Evolutionary conservation across 2,888 invertebrate genomes (phyloP), one percentile per base, ranked within the genome.

Genomic region (Sericinus montela): DNA sequence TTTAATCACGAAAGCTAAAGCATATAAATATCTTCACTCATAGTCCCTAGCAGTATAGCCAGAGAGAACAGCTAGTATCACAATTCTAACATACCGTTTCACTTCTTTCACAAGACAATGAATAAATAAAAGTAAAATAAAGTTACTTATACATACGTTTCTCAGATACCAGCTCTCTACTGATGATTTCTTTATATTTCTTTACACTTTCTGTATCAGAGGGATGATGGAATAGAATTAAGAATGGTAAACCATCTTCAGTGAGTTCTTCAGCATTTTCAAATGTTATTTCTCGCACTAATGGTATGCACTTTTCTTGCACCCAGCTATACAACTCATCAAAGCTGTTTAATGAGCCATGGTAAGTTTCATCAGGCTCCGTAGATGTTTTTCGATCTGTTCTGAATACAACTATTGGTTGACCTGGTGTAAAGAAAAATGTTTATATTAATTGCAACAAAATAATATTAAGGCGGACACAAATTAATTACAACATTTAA

Each of bases 201-300:
- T 97, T 97, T 42, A 98, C 93, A 63, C 94, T 95, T 13, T 94
- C 94, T 0, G 89, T 89, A 64, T 94, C 94, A 65, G 96, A 94
- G 0, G 97, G 94, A 58, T 93, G 88, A 72, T 99, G 97, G 89
- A 99, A 99, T 35, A 99, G 88, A 60, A 99, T 99, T 30, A 99
- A 91, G 90, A 99, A 99, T 4, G 99, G 99, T 65, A 99, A 82
- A 28, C 99, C 99, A 86, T 99, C 99, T 80, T 99, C 99, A 0
- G 99, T 99, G 16, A 99, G 84, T 80, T 99, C 99, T 84, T 99
- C 99, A 1, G 99, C 99, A 90, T 99, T 99, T 83, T 99, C 98
- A 82, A 99, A 99, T 0, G 99, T 99, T 52, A 99, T 99, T 83
- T 99, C 99, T 46, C 99, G 91, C 0, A 99, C 99, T 10, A 99